Evolutionary conservation across 1,140 invertebrate species (phyloP).

Genomic region (Sinonovacula constricta): DNA sequence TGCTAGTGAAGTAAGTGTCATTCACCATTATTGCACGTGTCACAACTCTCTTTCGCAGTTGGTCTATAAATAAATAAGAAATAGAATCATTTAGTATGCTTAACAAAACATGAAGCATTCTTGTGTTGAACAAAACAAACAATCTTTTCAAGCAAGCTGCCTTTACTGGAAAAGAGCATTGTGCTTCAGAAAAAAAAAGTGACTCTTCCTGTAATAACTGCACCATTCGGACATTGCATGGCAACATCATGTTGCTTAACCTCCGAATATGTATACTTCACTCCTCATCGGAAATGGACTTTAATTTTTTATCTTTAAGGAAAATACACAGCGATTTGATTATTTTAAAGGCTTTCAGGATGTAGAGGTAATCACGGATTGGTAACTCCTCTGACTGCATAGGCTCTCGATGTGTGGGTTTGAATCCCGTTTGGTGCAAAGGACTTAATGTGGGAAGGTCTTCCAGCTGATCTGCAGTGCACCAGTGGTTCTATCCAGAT

Average conservation of each 20-base stretch:
- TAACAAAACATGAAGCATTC: neutral
- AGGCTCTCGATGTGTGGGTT: too few relatives aligned
- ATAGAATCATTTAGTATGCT: neutral
- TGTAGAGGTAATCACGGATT: neutral
- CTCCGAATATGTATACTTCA: neutral
- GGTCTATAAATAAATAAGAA: slow-evolving; percentile 16
- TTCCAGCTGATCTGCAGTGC: too few relatives aligned
- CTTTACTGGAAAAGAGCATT: neutral
- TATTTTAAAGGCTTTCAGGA: neutral
- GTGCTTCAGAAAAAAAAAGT: neutral
- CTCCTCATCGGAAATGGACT: neutral
- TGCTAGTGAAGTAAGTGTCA: slow-evolving; percentile 9
- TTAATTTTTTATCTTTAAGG: neutral
- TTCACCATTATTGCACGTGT: slow-evolving; percentile 21
- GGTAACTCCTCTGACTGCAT: too few relatives aligned
- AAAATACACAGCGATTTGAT: neutral
- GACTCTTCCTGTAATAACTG: too few relatives aligned
- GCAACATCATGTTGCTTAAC: too few relatives aligned
- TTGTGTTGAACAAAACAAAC: neutral
- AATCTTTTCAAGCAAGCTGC: neutral
- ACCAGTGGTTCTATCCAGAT: too few relatives aligned
- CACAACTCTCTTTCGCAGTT: slow-evolving; percentile 8
- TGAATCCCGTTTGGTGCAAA: too few relatives aligned
- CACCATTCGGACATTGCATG: too few relatives aligned
- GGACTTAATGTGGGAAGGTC: too few relatives aligned